These are phyloP conservation scores for Sphaerophoria taeniata DNA, from an alignment of 2,888 invertebrate genomes.

Conservation along the genomic window DNA sequence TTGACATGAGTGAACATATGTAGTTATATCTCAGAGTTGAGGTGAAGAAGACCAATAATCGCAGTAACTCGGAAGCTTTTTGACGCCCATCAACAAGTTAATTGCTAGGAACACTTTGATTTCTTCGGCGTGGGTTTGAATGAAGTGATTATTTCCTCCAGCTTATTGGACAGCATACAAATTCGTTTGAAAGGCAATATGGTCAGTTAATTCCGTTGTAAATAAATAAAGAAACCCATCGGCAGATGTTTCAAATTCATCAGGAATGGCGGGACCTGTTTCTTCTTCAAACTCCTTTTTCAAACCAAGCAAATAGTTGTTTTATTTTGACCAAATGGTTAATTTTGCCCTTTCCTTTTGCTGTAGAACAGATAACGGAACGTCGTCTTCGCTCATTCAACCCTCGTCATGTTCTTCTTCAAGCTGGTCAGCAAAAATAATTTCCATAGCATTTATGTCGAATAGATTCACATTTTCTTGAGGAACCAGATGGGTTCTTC, in stretches of 20 bases:
- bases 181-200: too few species aligned
- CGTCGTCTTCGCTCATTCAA: constrained; percentile 14
- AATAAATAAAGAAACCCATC: neutral
- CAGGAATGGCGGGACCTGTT: neutral
- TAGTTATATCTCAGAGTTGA: constrained; percentile 16
- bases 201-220: too few species aligned
- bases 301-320: neutral
- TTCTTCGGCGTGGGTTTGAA: neutral
- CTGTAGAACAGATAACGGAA: neutral
- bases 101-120: constrained; percentile 11
- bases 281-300: constrained; percentile 17
- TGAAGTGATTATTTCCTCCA: too few species aligned
- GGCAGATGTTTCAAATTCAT: neutral
- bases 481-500: too few species aligned
- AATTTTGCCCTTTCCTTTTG: constrained; percentile 6
- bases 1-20: neutral
- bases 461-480: too few species aligned
- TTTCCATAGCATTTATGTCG: too few species aligned
- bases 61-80: constrained; percentile 9
- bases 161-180: neutral
- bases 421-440: too few species aligned
- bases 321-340: constrained; percentile 12
- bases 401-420: too few species aligned
- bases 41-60: constrained; percentile 15
- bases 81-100: too few species aligned